Base-by-base conservation (phyloP, 2,797 vertebrate genomes). In the Arnoldichthys spilopterus region DNA sequence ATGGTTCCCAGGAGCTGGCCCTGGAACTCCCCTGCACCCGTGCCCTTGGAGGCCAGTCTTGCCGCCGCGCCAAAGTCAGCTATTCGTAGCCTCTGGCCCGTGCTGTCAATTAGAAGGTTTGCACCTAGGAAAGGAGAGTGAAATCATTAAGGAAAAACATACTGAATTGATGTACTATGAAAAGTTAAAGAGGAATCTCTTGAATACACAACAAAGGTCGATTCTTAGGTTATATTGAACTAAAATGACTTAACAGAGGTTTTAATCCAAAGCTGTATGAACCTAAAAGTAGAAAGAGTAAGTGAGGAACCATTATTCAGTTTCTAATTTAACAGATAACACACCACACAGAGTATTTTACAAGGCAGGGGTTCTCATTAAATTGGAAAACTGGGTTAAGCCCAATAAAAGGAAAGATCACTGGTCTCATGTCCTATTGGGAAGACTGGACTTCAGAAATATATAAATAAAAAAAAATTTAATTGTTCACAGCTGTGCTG, bases 31-130 rank as follows among this genome's bases (percentile, higher is more conserved):
- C 95, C 96, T 6, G 95, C 96, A 26, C 96, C 96, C 0, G 96
- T 97, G 88, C 95, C 96, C 90, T 97, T 97, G 47, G 95, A 97
- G 34, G 96, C 96, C 92, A 96, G 86, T 81, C 96, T 94, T 68
- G 96, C 95, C 2, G 96, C 95, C 66, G 95, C 96, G 84, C 96
- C 96, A 79, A 96, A 97, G 85, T 97, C 95, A 45, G 96, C 96
- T 83, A 96, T 95, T 85, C 96, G 91, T 86, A 97, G 86, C 83
- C 96, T 93, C 89, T 96, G 95, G 24, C 96, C 96, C 69, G 95
- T 96, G 91, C 96, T 97, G 90, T 97, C 95, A 88, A 96, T 96
- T 78, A 97, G 92, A 84, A 97, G 89, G 90, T 97, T 97, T 90
- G 96, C 96, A 88, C 96, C 96, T 97, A 22, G 13, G 34, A 6